Evolutionary conservation across 2,797 vertebrate species (phyloP).

Genomic region (Phoebastria nigripes): DNA sequence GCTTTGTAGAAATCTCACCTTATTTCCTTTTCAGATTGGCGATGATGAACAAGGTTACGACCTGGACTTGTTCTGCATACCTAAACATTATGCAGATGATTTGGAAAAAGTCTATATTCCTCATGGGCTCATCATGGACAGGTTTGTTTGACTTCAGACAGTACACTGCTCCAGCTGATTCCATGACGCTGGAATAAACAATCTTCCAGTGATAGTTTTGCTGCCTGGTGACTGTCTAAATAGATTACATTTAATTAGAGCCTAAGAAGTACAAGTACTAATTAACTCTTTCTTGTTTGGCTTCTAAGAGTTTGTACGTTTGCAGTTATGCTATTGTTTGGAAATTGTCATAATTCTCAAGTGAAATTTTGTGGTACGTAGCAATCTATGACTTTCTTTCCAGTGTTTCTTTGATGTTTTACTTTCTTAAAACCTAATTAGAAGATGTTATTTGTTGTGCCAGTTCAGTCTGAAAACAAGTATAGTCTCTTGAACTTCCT

Average conservation of each 20-base stretch:
- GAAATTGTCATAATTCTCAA: neutral
- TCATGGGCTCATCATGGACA: constrained; percentile 97
- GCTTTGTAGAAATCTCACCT: neutral
- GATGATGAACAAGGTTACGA: constrained; percentile 97
- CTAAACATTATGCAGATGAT: constrained; percentile 91
- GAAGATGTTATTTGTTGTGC: neutral
- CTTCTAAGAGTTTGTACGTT: neutral
- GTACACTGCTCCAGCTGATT: neutral
- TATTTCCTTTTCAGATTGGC: constrained; percentile 85
- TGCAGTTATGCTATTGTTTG: neutral
- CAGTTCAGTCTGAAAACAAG: neutral
- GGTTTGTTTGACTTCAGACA: constrained; percentile 75
- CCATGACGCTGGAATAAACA: neutral
- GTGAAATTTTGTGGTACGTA: neutral
- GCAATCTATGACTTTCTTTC: neutral
- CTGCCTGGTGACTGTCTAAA: neutral
- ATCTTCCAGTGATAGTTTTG: neutral
- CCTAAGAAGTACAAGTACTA: neutral
- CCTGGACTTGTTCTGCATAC: constrained; percentile 97
- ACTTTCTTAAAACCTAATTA: neutral
- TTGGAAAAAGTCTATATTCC: constrained; percentile 97
- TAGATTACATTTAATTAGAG: neutral
- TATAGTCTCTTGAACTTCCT: neutral
- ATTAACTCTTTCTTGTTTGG: neutral
- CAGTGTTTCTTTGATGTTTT: neutral